Evolutionary conservation across 2,888 invertebrate species (phyloP), one percentile per base, ranked within the genome.

Genomic region (Neocrepidodera transversa): DNA sequence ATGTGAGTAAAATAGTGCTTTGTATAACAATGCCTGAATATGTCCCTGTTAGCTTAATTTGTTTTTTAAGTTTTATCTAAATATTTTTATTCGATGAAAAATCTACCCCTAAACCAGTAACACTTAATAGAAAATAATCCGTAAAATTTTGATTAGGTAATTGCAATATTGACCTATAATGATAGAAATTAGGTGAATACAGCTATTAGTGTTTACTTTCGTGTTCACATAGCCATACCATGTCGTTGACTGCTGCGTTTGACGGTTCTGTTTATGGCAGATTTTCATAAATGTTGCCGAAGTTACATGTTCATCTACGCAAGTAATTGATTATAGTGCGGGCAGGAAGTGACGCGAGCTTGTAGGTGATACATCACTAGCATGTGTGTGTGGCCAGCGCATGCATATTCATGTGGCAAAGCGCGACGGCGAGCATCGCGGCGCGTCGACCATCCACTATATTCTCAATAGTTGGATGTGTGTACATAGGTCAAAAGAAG

Each of bases 231-330:
- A 35, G 40, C 17, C 54, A 36, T 48, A 71, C 23, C 69, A 68
- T 74, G 63, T 60, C 48, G 45, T 60, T 49, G 40, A 58, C 56
- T 58, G 55, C 63, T 74, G 76, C 65, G 66, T 75, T 74, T 77
- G 76, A 77, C 76, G 75, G 74, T 69, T 69, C 69, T 76, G 77
- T 76, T 75, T 74, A 74, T 76, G 76, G 73, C 74, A 75, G 75
- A 74, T 74, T 76, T 77, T 78, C 78, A 76, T 78, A 75, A 77
- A 77, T 78, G 79, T 78, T 76, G 73, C 78, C 71, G 74, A 78
- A 77, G 78, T 77, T 76, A 76, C 78, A 79, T 78, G 79, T 78
- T 79, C 78, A 78, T 79, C 77, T 78, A 78, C 76, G 76, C 78
- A 76, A 77, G 77, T 79, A 80, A 80, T 80, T 80, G 79, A 80